phyloP scores from a whole-genome alignment of 2,888 invertebrate genomes.

The Drosophila putrida region DNA sequence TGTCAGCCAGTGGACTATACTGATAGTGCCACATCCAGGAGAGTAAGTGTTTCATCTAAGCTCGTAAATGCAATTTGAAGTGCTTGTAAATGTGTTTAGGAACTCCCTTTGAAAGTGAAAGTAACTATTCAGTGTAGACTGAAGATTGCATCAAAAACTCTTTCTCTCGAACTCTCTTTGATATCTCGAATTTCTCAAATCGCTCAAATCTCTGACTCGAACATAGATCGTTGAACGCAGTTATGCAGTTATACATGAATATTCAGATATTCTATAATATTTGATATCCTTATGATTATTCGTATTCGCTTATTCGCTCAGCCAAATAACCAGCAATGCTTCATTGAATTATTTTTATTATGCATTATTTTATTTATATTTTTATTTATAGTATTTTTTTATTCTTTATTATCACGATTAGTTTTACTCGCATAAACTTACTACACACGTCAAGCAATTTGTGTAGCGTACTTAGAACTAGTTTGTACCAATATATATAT shows the following conservation, averaged over 20 bases:
- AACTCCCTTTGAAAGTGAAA: constrained; percentile 28
- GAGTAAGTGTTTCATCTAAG: constrained; percentile 89
- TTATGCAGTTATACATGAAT: constrained; percentile 19
- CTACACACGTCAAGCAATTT: constrained; percentile 27
- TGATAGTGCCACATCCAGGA: constrained; percentile 91
- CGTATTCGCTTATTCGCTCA: constrained; percentile 12
- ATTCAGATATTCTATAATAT: neutral
- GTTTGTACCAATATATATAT: constrained; percentile 8
- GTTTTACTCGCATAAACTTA: constrained; percentile 38
- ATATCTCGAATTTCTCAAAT: neutral
- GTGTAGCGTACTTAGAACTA: constrained; percentile 46
- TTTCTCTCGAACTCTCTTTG: neutral
- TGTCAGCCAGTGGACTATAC: constrained; percentile 97
- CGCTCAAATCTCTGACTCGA: constrained; percentile 1
- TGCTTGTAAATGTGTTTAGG: constrained; percentile 25
- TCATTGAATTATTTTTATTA: constrained; percentile 4
- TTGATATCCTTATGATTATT: constrained; percentile 17
- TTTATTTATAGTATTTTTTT: constrained; percentile 12
- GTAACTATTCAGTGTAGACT: neutral
- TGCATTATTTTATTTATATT: neutral
- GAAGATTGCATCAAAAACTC: constrained; percentile 3
- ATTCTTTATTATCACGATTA: constrained; percentile 22
- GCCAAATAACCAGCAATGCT: constrained; percentile 20
- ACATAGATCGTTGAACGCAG: neutral
- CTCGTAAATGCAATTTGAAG: neutral